Base-by-base conservation (phyloP, 2,113 vertebrate species). In the Cisticola juncidis region DNA sequence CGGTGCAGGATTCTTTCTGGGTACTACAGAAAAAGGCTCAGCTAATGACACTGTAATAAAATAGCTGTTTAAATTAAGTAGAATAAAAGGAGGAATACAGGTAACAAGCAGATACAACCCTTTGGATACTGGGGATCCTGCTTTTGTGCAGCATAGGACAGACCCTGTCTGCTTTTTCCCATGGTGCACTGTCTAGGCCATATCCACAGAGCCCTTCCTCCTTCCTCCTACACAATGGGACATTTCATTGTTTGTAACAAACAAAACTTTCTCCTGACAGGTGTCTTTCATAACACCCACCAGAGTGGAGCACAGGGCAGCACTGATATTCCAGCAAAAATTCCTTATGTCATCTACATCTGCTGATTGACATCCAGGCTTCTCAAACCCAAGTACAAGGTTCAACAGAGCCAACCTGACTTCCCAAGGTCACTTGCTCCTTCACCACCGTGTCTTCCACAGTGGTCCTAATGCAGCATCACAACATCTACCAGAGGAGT, bases 121-220 rank as follows among this genome's bases (percentile, higher is more conserved):
- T 79, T 81, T 1, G 2, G 25, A 35, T 68, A 12, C 42, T 1
- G 0, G 2, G 12, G 17, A 71, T 65, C 28, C 6, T 1, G 0
- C 9, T 66, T 65, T 62, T 4, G 2, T 21, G 35, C 23, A 86
- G 38, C 60, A 19, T 12, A 3, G 2, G 25, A 51, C 17, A 38
- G 60, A 62, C 4, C 9, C 28, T 74, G 42, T 38, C 11, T 76
- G 24, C 23, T 35, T 72, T 80, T 94, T 77, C 29, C 44, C 15
- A 31, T 0, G 2, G 3, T 28, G 50, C 6, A 1, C 13, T 62
- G 8, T 6, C 4, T 33, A 58, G 38, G 28, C 54, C 17, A 28
- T 2, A 1, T 33, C 35, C 44, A 26, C 14, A 25, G 25, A 85
- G 22, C 15, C 0, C 0, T n/a, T 66, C 25, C 16, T 73, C 48